These are phyloP conservation scores for Todiramphus saurophagus DNA, from an alignment of 2,113 vertebrate genomes.

Conservation along the genomic window DNA sequence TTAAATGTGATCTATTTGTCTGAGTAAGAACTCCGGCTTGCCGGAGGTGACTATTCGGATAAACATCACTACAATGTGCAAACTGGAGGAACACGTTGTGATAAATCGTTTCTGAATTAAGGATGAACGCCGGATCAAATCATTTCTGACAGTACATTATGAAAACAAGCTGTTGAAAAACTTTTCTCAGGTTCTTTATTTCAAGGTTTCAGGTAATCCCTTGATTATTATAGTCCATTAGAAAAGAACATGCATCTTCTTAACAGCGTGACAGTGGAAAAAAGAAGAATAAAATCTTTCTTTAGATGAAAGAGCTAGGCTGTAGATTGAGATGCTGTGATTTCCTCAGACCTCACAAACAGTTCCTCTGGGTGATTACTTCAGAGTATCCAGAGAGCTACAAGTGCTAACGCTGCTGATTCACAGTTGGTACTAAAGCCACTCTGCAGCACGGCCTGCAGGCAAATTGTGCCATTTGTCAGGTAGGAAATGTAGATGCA, in stretches of 20 bases:
- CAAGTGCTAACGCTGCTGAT: not conserved
- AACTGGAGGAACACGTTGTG: not conserved
- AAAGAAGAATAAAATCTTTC: not conserved
- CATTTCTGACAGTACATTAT: not conserved
- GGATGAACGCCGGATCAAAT: not conserved
- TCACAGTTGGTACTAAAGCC: not conserved
- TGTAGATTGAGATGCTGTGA: not conserved
- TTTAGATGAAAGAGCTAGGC: not conserved
- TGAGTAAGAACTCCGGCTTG: not conserved
- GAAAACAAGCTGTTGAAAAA: not conserved
- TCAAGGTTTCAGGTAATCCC: not conserved
- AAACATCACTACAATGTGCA: not conserved
- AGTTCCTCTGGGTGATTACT: not conserved
- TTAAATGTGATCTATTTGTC: not conserved
- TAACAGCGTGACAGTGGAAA: not conserved
- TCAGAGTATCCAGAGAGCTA: not conserved
- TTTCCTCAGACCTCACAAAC: not conserved
- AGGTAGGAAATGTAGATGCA: not conserved
- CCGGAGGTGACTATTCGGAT: not conserved
- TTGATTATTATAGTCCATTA: not conserved
- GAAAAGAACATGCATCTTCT: not conserved
- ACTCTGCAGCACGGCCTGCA: not conserved
- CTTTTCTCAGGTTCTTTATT: not conserved
- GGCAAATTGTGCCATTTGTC: not conserved
- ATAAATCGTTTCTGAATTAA: not conserved